phyloP scores from a whole-genome alignment of 2,113 vertebrate species.

The Ictalurus furcatus region DNA sequence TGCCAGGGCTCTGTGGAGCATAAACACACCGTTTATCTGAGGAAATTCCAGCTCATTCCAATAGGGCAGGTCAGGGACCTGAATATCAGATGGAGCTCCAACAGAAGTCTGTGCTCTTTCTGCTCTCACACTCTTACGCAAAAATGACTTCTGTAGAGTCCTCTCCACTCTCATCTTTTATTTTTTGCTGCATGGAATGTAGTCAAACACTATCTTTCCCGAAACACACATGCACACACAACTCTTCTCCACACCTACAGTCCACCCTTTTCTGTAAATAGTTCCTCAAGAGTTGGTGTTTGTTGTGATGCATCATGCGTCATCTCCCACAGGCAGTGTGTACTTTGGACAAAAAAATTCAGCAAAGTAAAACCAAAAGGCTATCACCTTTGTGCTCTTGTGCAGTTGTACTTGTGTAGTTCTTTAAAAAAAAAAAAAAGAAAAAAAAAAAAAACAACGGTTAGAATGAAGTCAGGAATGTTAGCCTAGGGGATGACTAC shows the following conservation, averaged over 20 bases:
- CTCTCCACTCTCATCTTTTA: background rate
- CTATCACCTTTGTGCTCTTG: background rate
- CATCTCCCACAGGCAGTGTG: background rate
- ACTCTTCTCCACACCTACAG: background rate
- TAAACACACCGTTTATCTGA: constrained; percentile 43
- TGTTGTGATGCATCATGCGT: constrained; percentile 5
- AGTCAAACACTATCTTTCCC: background rate
- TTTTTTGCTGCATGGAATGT: constrained; percentile 11
- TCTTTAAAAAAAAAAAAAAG: background rate
- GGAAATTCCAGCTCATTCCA: constrained; percentile 33
- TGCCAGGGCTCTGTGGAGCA: constrained; percentile 48
- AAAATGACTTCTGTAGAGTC: background rate
- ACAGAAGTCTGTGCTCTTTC: background rate
- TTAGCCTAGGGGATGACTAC: constrained; percentile 6
- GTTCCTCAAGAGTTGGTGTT: background rate
- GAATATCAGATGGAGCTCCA: background rate
- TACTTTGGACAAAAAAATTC: background rate
- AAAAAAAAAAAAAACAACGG: too few species aligned
- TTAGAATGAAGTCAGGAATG: background rate
- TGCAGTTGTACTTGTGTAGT: background rate
- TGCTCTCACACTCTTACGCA: background rate
- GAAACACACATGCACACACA: constrained; percentile 13
- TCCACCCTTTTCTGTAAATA: background rate
- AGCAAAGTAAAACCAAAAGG: background rate
- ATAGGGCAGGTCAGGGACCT: background rate